phyloP scores from a whole-genome alignment of 2,888 invertebrate genomes.

The Dicranocentrus wangi region DNA sequence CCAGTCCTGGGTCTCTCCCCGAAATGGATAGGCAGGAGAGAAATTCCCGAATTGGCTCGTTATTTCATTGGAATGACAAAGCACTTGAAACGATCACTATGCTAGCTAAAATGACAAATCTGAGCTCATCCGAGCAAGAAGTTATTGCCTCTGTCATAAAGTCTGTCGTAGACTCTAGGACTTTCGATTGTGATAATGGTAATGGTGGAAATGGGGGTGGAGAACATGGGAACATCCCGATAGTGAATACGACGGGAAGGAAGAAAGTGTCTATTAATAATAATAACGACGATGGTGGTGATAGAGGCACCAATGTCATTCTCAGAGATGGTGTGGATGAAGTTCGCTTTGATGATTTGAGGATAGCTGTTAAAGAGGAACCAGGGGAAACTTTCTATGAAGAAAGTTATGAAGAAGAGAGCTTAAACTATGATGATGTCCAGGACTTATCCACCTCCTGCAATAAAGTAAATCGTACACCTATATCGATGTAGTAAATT shows the following conservation, averaged over 20 bases:
- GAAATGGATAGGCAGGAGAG: conserved; percentile 39
- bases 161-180: conserved; percentile 43
- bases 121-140: conserved; percentile 49
- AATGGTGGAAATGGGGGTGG: not conserved
- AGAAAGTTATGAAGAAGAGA: conserved; percentile 35
- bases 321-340: conserved; percentile 29
- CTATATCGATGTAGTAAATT: not conserved
- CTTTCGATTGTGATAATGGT: conserved; percentile 36
- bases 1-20: conserved; percentile 14
- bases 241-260: conserved; percentile 17
- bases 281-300: conserved; percentile 28
- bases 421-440: conserved; percentile 48
- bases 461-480: conserved; percentile 42
- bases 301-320: conserved; percentile 7
- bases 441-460: conserved; percentile 53
- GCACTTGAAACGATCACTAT: conserved; percentile 56
- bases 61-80: conserved; percentile 59
- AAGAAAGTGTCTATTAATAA: conserved; percentile 46
- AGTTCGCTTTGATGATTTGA: conserved; percentile 49
- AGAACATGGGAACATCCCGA: not conserved
- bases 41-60: conserved; percentile 47
- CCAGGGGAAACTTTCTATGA: conserved; percentile 39
- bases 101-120: conserved; percentile 59
- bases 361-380: conserved; percentile 42
- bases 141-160: conserved; percentile 50